phyloP scores from a whole-genome alignment of 2,888 invertebrate species.

The Pandemis cinnamomeana region DNA sequence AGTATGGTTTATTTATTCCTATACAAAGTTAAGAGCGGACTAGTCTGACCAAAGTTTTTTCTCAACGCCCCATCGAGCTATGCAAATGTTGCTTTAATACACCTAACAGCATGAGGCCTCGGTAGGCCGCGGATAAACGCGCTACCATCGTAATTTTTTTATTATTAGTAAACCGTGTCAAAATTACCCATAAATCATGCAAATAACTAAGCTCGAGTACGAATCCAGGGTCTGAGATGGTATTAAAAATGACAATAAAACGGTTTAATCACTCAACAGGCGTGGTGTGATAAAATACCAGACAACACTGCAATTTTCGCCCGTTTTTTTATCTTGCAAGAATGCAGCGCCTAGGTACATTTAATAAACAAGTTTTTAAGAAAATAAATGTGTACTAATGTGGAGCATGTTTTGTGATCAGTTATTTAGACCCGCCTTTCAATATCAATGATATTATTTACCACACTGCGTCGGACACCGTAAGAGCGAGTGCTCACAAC shows the following conservation, averaged over 20 bases:
- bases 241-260: constrained; percentile 14
- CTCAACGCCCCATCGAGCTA: constrained; percentile 60
- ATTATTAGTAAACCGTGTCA: constrained; percentile 38
- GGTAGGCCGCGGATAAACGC: constrained; percentile 64
- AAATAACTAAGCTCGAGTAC: constrained; percentile 7
- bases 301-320: constrained; percentile 11
- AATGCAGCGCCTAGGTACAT: not conserved
- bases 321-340: constrained; percentile 43
- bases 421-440: constrained; percentile 57
- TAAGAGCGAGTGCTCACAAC: constrained; percentile 51
- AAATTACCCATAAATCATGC: constrained; percentile 22
- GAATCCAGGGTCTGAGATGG: not conserved
- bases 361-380: not conserved
- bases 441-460: constrained; percentile 57
- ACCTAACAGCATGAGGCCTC: constrained; percentile 67
- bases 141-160: constrained; percentile 58
- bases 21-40: constrained; percentile 66
- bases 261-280: constrained; percentile 20
- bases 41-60: constrained; percentile 57
- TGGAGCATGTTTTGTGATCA: constrained; percentile 60
- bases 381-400: constrained; percentile 42
- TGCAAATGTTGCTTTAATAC: constrained; percentile 69
- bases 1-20: constrained; percentile 63
- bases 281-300: constrained; percentile 16
- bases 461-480: constrained; percentile 49